These are phyloP conservation scores for Oscheius sp. DNA, from an alignment of 2,888 invertebrate species.

Conservation along the genomic window DNA sequence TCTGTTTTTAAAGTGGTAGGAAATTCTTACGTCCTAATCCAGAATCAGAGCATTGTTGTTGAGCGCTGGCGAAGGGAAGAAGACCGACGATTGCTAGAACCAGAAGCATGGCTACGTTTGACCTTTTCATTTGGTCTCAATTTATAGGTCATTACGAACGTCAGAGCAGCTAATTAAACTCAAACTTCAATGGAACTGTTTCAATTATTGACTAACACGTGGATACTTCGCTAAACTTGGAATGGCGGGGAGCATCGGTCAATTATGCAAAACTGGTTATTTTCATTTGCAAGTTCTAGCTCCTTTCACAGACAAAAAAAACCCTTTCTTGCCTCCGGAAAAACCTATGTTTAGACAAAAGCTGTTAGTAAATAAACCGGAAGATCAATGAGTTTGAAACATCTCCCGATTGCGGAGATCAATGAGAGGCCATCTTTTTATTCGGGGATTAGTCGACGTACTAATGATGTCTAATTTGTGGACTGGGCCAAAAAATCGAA, in stretches of 20 bases:
- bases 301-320: too few species aligned
- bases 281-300: too few species aligned
- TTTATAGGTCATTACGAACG: background rate
- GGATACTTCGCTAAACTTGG: background rate
- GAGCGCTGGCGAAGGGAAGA: background rate
- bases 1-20: background rate
- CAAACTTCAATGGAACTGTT: background rate
- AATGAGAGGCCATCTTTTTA: too few species aligned
- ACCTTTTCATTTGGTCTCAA: background rate
- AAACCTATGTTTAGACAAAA: too few species aligned
- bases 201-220: background rate
- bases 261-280: background rate
- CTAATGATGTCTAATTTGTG: too few species aligned
- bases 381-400: too few species aligned
- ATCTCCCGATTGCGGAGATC: too few species aligned
- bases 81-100: background rate
- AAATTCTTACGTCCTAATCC: constrained; percentile 1
- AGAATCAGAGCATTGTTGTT: background rate
- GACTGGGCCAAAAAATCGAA: too few species aligned
- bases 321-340: too few species aligned
- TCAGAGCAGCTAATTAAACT: background rate
- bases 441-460: constrained; percentile 81
- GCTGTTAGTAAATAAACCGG: too few species aligned
- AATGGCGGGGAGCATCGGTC: background rate
- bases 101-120: background rate